phyloP scores from a whole-genome alignment of 2,113 vertebrate genomes.

The Anas platyrhynchos region DNA sequence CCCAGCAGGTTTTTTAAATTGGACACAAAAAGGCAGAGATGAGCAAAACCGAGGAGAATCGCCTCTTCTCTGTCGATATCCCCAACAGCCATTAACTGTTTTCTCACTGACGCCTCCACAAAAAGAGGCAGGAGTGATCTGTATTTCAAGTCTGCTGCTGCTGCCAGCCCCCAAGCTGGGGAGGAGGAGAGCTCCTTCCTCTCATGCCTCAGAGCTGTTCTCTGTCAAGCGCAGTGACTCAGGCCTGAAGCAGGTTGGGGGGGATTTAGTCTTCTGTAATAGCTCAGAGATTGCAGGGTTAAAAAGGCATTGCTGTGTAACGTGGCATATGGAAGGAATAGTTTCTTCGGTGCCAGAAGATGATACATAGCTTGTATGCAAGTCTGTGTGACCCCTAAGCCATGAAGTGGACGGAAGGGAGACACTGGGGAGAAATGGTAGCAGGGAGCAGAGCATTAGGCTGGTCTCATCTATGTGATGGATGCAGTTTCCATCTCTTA shows the following conservation, averaged over 20 bases:
- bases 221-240: not conserved
- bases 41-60: not conserved
- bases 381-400: not conserved
- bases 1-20: not conserved
- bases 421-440: not conserved
- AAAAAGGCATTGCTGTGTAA: not conserved
- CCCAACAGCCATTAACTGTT: slow-evolving; percentile 46
- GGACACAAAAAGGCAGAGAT: slow-evolving; percentile 23
- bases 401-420: not conserved
- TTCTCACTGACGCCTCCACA: slow-evolving; percentile 45
- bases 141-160: slow-evolving; percentile 13
- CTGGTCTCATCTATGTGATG: not conserved
- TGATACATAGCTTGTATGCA: not conserved
- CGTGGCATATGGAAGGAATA: not conserved
- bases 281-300: not conserved
- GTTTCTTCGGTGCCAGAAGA: not conserved
- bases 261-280: not conserved
- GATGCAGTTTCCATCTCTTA: not conserved
- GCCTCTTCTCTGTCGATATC: slow-evolving; percentile 29
- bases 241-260: not conserved
- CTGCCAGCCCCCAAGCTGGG: not conserved
- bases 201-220: not conserved
- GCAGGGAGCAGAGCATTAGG: not conserved
- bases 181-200: slow-evolving; percentile 28
- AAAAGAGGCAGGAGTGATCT: slow-evolving; percentile 31